Conservation (phyloP, 2,797 vertebrate species). For the Sphenopsis melanotis region DNA sequence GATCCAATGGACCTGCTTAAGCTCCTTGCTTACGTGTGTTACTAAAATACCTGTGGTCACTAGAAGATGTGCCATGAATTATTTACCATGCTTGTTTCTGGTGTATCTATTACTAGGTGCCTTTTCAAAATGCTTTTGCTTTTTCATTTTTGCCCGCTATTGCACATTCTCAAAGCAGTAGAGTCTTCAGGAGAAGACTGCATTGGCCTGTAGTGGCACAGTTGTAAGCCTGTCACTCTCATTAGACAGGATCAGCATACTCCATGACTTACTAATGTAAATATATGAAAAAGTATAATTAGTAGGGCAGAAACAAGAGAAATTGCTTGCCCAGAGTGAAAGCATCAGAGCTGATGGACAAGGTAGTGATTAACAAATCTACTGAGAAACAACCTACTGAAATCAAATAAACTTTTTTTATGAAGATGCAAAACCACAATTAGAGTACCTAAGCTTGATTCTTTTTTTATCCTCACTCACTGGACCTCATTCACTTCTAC, state of each 20-base stretch:
- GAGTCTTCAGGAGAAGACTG: neutral
- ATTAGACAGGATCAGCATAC: neutral
- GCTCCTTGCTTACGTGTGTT: neutral
- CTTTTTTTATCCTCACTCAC: neutral
- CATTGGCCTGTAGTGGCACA: neutral
- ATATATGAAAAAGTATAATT: neutral
- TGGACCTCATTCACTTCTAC: neutral
- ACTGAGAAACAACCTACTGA: neutral
- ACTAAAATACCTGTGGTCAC: neutral
- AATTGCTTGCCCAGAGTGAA: neutral
- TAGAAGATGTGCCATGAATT: neutral
- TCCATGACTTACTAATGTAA: neutral
- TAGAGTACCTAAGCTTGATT: neutral
- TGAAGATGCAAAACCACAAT: neutral
- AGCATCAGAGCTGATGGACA: neutral
- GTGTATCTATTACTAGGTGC: neutral
- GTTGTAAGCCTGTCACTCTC: neutral
- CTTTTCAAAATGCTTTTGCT: neutral
- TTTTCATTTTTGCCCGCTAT: neutral
- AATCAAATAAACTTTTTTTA: neutral
- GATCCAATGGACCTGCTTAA: neutral
- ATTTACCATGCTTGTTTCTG: neutral
- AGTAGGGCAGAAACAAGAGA: neutral
- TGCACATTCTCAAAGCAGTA: neutral
- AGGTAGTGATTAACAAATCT: neutral